Percentiles rank a stretch among this genome's conserved stretches.
These are phyloP conservation scores for Polymixis flavicincta DNA, from an alignment of 2,888 invertebrate genomes.

Conservation along the genomic window DNA sequence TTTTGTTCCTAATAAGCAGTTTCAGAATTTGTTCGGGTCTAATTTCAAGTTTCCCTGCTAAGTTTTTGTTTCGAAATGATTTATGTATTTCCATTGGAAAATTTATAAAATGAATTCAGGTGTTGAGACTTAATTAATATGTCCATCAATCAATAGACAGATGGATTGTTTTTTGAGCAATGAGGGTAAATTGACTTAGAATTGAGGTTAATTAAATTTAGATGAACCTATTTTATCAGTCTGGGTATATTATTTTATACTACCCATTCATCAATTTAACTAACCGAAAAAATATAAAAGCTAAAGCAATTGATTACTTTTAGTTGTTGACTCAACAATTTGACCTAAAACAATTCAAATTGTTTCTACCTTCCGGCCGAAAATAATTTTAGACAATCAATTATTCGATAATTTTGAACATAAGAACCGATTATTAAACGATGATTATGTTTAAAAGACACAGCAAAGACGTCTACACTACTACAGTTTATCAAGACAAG, in stretches of 20 bases:
- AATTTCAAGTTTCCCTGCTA: slow-evolving; percentile 55
- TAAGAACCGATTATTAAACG: no score
- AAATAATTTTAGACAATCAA: not conserved
- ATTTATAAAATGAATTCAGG: slow-evolving; percentile 39
- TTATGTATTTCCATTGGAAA: slow-evolving; percentile 41
- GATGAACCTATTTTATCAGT: not conserved
- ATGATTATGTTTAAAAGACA: not conserved
- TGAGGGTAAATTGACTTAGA: slow-evolving; percentile 12
- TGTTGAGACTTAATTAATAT: slow-evolving; percentile 31
- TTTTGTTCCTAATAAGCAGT: slow-evolving; percentile 57
- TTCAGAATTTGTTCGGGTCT: slow-evolving; percentile 47
- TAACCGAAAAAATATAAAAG: no score
- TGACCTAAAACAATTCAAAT: not conserved
- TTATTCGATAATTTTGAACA: not conserved
- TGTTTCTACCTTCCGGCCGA: not conserved
- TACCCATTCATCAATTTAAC: not conserved
- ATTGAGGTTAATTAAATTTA: slow-evolving; percentile 7
- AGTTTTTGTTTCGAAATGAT: slow-evolving; percentile 50
- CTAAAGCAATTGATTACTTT: not conserved
- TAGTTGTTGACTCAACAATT: not conserved
- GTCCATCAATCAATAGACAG: slow-evolving; percentile 40
- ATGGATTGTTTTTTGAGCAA: slow-evolving; percentile 36
- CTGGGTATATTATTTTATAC: not conserved
- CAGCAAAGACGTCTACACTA: not conserved
- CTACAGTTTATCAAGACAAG: not conserved